Evolutionary conservation across 2,113 vertebrate genomes (phyloP), one percentile per base, ranked within the genome.

Genomic region (Catharus fuscescens): DNA sequence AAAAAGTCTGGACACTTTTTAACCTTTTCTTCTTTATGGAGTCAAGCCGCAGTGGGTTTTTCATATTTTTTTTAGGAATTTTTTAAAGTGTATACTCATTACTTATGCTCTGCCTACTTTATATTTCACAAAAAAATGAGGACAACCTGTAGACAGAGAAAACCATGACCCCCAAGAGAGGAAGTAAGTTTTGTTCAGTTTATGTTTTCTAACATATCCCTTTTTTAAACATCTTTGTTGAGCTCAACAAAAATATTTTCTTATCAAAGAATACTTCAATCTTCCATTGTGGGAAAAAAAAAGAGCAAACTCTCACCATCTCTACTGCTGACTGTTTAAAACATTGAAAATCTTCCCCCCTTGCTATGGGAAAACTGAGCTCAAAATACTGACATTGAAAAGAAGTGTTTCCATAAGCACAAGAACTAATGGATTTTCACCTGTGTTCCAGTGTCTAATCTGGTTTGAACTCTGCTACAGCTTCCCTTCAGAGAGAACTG

Each of bases 211-310:
- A 29, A 59, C 18, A 36, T 25, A 12, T 80, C 18, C 17, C 18
- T 48, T 91, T 89, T 23, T 70, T 4, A 92, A 86, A 32, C 6
- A 3, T 54, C 47, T 74, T 56, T 47, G 44, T 71, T 29, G 5
- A 87, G 44, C 20, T 86, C 60, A 84, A 62, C 19, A 80, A 80
- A 86, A 93, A 64, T 71, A 14, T 81, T 67, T 67, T 47, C 34
- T 72, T 72, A 17, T 78, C 60, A 53, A 79, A 79, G 20, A 52
- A 48, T 56, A 56, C 50, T 76, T 34, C 32, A 59, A 19, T n/a
- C 20, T 79, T 40, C 17, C 15, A 12, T 17, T 62, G 67, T 72
- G 47, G 21, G 38, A 12, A 38, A 38, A 1, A 2, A 56, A 25
- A 76, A 32, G 50, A 28, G 8, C 4, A 54, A 91, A 4, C 9